Percentiles rank a stretch among this genome's conserved stretches.
phyloP scores from a whole-genome alignment of 2,888 invertebrate genomes.

The Ditula angustiorana region DNA sequence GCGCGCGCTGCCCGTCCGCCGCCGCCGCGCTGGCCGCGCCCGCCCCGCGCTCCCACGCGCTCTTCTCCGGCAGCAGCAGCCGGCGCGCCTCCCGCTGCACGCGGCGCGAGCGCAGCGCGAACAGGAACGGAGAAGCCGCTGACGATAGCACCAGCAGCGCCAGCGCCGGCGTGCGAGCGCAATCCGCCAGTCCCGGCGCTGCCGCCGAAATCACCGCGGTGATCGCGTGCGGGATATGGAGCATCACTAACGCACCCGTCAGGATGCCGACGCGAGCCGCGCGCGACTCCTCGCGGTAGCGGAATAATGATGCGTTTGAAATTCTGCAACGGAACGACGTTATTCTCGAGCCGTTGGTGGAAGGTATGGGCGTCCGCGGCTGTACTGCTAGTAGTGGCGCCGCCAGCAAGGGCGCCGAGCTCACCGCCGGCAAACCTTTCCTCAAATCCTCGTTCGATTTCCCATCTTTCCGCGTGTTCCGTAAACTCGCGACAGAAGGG shows the following conservation, averaged over 20 bases:
- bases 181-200: constrained; percentile 79
- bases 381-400: constrained; percentile 67
- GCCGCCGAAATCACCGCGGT: constrained; percentile 69
- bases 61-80: constrained; percentile 72
- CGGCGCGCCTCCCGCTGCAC: constrained; percentile 82
- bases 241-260: constrained; percentile 90
- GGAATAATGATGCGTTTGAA: constrained; percentile 93
- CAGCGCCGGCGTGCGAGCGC: constrained; percentile 78
- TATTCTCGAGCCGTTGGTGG: constrained; percentile 86
- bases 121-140: constrained; percentile 90
- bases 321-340: constrained; percentile 91
- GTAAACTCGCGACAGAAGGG: constrained; percentile 77
- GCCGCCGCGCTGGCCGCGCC: constrained; percentile 84
- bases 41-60: constrained; percentile 82
- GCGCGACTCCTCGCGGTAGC: constrained; percentile 94
- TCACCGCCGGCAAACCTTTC: constrained; percentile 76
- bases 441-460: constrained; percentile 73
- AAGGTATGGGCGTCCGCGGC: constrained; percentile 76
- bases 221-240: constrained; percentile 88
- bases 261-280: constrained; percentile 91
- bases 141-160: constrained; percentile 86
- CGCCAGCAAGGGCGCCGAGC: constrained; percentile 82
- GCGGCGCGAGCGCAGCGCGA: constrained; percentile 90
- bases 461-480: constrained; percentile 72
- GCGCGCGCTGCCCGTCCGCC: constrained; percentile 81